Evolutionary conservation across 2,113 vertebrate species (phyloP).

Genomic region (Pteropus alecto): DNA sequence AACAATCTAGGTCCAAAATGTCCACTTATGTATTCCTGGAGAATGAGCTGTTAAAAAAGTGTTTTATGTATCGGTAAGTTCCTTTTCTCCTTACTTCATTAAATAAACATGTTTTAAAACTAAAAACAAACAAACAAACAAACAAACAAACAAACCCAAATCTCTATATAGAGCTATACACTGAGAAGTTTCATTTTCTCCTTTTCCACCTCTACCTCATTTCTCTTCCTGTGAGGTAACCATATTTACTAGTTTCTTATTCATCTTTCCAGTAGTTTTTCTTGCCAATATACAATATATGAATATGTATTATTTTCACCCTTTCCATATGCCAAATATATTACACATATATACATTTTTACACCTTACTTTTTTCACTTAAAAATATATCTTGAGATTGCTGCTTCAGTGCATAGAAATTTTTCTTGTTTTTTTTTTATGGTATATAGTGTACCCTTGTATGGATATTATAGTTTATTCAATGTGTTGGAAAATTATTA

Average conservation of each 20-base stretch:
- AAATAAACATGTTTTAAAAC: neutral
- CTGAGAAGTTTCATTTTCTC: neutral
- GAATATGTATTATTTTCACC: neutral
- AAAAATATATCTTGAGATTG: neutral
- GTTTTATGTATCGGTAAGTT: neutral
- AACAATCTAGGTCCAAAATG: neutral
- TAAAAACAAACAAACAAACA: neutral
- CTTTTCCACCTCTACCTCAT: neutral
- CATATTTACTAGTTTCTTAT: neutral
- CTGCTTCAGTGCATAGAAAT: neutral
- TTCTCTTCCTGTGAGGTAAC: neutral
- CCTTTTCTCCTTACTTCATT: neutral
- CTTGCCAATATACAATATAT: neutral
- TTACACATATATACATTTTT: neutral
- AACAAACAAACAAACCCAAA: neutral
- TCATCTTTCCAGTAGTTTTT: neutral
- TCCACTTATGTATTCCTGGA: neutral
- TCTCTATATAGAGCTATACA: neutral
- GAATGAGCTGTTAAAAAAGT: neutral
- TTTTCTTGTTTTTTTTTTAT: neutral
- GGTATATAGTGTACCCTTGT: neutral
- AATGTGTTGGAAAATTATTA: conserved; percentile 18
- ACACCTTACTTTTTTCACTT: neutral
- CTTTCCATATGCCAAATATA: neutral
- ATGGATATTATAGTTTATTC: neutral